Evolutionary conservation across 2,797 vertebrate species (phyloP).

Genomic region (Acanthurus tractus): DNA sequence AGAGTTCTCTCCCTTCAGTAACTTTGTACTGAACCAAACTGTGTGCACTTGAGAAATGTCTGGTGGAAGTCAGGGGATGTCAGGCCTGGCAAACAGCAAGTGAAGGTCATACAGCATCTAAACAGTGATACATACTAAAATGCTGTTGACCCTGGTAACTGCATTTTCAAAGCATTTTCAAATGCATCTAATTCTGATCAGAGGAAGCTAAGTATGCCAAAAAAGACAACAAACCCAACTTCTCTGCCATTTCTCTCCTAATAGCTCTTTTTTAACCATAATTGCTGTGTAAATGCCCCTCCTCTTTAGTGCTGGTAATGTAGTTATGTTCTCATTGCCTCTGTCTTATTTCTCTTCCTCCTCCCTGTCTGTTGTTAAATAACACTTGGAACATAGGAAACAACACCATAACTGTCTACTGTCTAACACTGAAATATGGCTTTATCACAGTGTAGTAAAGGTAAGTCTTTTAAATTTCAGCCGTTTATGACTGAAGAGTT

Average conservation of each 20-base stretch:
- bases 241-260: background rate
- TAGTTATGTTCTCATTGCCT: background rate
- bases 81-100: too few species aligned
- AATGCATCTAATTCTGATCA: too few species aligned
- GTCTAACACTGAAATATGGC: conserved; percentile 1
- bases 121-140: too few species aligned
- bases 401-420: conserved; percentile 11
- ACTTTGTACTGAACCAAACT: too few species aligned
- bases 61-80: too few species aligned
- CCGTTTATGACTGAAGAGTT: background rate
- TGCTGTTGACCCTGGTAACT: too few species aligned
- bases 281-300: background rate
- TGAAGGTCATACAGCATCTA: too few species aligned
- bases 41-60: too few species aligned
- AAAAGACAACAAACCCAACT: too few species aligned
- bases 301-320: conserved; percentile 24
- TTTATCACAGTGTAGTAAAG: conserved; percentile 27
- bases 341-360: background rate
- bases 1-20: too few species aligned
- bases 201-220: too few species aligned
- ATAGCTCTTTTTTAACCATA: background rate
- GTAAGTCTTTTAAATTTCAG: conserved; percentile 26
- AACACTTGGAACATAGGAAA: conserved; percentile 20
- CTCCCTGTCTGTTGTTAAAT: conserved; percentile 32
- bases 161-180: too few species aligned